A percentile compares a stretch with the other conserved stretches of the same genome.
Conservation (phyloP, 2,113 vertebrate species). For the Sander vitreus region DNA sequence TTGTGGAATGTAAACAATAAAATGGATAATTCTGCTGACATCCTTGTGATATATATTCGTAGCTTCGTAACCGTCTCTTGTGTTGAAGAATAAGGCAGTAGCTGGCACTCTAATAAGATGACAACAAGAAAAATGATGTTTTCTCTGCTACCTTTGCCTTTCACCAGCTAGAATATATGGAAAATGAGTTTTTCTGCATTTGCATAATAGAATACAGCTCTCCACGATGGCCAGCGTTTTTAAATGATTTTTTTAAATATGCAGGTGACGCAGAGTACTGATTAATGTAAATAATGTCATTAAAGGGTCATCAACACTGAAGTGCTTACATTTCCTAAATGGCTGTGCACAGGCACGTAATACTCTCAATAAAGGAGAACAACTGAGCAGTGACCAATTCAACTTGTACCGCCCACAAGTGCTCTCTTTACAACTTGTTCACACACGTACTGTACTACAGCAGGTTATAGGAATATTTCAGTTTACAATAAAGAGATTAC, state of each 20-base stretch:
- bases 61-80: constrained; percentile 25
- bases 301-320: constrained; percentile 33
- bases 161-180: constrained; percentile 25
- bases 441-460: constrained; percentile 25
- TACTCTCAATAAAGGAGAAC: constrained; percentile 26
- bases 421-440: constrained; percentile 55
- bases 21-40: constrained; percentile 17
- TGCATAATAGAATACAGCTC: constrained; percentile 45
- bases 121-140: constrained; percentile 61
- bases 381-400: constrained; percentile 37
- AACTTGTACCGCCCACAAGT: constrained; percentile 38
- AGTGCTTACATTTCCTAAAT: constrained; percentile 42
- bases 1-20: constrained; percentile 33
- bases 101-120: constrained; percentile 39
- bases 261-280: constrained; percentile 28
- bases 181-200: constrained; percentile 57
- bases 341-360: constrained; percentile 13
- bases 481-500: constrained; percentile 56
- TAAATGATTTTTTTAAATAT: constrained; percentile 25
- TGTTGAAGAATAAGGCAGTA: constrained; percentile 32
- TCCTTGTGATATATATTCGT: constrained; percentile 4
- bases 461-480: constrained; percentile 45
- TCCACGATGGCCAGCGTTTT: neutral
- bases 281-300: constrained; percentile 54
- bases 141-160: constrained; percentile 34